Percentiles rank a stretch among this genome's conserved stretches.
Conservation (phyloP, 2,888 invertebrate genomes). For the Sarcophaga subvicina region DNA sequence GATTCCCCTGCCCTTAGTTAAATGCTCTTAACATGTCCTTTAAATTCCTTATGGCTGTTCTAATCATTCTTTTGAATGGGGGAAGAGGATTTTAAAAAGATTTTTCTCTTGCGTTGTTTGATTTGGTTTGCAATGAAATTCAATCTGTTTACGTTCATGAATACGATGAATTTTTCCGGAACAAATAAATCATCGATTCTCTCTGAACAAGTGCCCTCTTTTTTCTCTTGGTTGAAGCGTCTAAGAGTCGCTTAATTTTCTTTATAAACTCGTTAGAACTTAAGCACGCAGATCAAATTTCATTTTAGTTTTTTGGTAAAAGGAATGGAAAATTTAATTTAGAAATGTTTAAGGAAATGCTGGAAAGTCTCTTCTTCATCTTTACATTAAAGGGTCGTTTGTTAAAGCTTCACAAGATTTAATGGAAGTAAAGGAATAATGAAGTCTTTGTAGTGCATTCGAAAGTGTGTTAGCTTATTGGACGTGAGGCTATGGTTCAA, state of each 20-base stretch:
- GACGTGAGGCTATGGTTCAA: too few relatives aligned
- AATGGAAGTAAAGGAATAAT: too few relatives aligned
- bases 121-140: conserved; percentile 55
- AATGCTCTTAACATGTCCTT: neutral
- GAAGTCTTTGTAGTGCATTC: too few relatives aligned
- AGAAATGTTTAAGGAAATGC: neutral
- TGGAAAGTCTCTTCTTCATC: too few relatives aligned
- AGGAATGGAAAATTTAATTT: neutral
- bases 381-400: neutral
- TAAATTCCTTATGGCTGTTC: neutral
- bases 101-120: neutral
- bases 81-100: conserved; percentile 2
- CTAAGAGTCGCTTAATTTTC: conserved; percentile 11
- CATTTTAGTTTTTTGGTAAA: neutral
- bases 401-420: neutral
- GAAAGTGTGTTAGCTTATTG: too few relatives aligned
- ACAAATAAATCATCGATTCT: conserved; percentile 68
- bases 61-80: neutral
- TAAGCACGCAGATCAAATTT: neutral
- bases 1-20: neutral
- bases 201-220: conserved; percentile 64
- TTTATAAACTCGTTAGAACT: neutral
- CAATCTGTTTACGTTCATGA: conserved; percentile 44
- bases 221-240: conserved; percentile 14
- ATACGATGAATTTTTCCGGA: conserved; percentile 26